phyloP scores from a whole-genome alignment of 2,797 vertebrate species.

The Danio aesculapii region DNA sequence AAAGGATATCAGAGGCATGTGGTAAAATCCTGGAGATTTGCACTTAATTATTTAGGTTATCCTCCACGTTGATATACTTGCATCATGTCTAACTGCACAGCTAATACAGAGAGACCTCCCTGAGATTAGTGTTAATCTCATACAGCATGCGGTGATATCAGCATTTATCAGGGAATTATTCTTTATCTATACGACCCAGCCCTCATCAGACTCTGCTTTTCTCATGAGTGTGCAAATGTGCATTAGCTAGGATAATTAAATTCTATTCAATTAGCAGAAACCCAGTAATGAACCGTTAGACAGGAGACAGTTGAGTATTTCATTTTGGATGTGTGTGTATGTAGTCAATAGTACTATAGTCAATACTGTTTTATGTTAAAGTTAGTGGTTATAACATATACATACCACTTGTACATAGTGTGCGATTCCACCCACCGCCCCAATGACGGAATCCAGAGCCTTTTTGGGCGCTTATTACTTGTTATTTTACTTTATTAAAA shows the following conservation, averaged over 20 bases:
- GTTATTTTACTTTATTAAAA: too few species aligned
- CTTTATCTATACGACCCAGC: constrained; percentile 48
- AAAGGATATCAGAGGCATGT: background rate
- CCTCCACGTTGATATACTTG: constrained; percentile 8
- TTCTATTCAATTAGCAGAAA: constrained; percentile 49
- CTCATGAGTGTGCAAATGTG: constrained; percentile 41
- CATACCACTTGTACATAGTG: too few species aligned
- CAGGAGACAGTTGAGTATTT: constrained; percentile 2
- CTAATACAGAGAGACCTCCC: constrained; percentile 1
- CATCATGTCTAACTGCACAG: constrained; percentile 26
- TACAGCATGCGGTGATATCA: constrained; percentile 43
- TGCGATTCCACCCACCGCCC: too few species aligned
- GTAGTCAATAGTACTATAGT: background rate
- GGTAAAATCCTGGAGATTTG: background rate
- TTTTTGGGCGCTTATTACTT: too few species aligned
- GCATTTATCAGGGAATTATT: constrained; percentile 54
- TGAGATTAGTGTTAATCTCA: constrained; percentile 51
- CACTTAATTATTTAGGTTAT: background rate
- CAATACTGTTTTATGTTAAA: background rate
- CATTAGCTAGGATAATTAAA: constrained; percentile 53
- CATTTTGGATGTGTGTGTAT: background rate
- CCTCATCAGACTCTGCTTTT: constrained; percentile 39
- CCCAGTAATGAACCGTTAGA: constrained; percentile 8
- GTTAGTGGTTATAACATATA: background rate
- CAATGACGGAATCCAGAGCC: too few species aligned